phyloP scores from a whole-genome alignment of 2,113 vertebrate genomes.

The Elephas maximus region DNA sequence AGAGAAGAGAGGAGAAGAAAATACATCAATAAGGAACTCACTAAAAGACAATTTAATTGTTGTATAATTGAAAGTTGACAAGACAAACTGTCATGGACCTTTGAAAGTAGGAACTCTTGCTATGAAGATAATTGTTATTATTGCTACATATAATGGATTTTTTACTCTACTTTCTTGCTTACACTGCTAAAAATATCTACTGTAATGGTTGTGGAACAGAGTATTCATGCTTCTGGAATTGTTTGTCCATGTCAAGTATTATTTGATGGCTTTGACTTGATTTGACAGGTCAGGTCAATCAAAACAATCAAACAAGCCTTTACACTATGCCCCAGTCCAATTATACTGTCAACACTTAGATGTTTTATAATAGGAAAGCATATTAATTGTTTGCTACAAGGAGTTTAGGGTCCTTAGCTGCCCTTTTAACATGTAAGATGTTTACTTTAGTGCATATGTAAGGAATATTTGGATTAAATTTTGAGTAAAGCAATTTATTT shows the following conservation, averaged over 20 bases:
- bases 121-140: slow-evolving; percentile 29
- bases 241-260: slow-evolving; percentile 67
- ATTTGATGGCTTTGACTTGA: slow-evolving; percentile 77
- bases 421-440: slow-evolving; percentile 58
- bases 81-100: background rate
- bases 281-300: slow-evolving; percentile 76
- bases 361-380: slow-evolving; percentile 65
- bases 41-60: slow-evolving; percentile 41
- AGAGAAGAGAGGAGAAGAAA: background rate
- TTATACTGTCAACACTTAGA: slow-evolving; percentile 70
- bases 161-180: background rate
- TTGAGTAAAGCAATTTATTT: slow-evolving; percentile 83
- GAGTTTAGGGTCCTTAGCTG: slow-evolving; percentile 34
- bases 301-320: slow-evolving; percentile 72
- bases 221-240: background rate
- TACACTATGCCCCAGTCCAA: slow-evolving; percentile 38
- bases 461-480: slow-evolving; percentile 79
- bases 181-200: background rate
- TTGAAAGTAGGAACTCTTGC: background rate
- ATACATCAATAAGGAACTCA: background rate
- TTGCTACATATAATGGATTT: background rate
- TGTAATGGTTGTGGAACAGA: slow-evolving; percentile 1
- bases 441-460: slow-evolving; percentile 67
- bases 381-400: slow-evolving; percentile 74
- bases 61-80: background rate